A percentile compares a stretch with the other conserved stretches of the same genome.
Evolutionary conservation across 92 coral and sea anemone genomes (phyloP).

Genomic region (Hydrozoanthus gracilis): DNA sequence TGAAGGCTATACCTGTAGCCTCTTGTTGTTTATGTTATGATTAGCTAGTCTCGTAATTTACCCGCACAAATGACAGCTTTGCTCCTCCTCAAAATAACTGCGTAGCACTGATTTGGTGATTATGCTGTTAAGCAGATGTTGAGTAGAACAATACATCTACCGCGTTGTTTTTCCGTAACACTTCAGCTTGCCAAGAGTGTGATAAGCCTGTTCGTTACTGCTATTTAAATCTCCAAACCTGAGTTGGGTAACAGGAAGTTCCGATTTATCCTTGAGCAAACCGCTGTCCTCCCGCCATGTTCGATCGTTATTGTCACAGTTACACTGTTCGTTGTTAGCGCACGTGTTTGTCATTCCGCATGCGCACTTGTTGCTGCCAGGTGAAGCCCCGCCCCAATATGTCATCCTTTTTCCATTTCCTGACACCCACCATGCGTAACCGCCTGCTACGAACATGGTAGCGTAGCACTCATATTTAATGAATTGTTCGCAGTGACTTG

Average conservation of each 20-base stretch:
- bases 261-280: constrained; percentile 51
- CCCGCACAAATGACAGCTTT: no score
- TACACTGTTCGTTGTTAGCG: constrained; percentile 26
- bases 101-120: no score
- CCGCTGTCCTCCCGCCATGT: constrained; percentile 60
- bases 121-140: no score
- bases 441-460: neutral
- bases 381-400: constrained; percentile 77
- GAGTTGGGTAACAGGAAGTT: constrained; percentile 50
- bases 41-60: no score
- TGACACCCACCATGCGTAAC: constrained; percentile 66
- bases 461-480: constrained; percentile 56
- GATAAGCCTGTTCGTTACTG: constrained; percentile 28
- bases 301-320: constrained; percentile 52
- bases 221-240: constrained; percentile 40
- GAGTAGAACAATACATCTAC: no score
- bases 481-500: constrained; percentile 71
- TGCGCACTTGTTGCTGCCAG: constrained; percentile 57
- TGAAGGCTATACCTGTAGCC: no score
- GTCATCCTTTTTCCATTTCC: constrained; percentile 62
- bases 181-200: constrained; percentile 61
- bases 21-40: no score
- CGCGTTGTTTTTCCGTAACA: constrained; percentile 42
- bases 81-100: no score
- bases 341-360: constrained; percentile 72